These are phyloP conservation scores for Taphrorychus bicolor DNA, from an alignment of 2,888 invertebrate species.

Conservation along the genomic window DNA sequence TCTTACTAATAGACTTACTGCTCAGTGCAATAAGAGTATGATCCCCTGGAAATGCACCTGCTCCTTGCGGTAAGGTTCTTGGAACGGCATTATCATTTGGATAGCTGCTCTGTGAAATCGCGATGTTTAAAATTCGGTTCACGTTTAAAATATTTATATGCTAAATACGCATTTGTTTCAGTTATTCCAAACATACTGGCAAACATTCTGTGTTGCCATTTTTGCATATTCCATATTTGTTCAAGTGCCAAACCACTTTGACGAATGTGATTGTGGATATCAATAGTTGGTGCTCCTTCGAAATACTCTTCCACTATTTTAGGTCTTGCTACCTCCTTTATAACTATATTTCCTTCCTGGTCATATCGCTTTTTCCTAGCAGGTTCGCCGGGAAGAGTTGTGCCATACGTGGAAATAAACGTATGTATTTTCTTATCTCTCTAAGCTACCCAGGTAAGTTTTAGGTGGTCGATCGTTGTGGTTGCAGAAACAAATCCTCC, in stretches of 20 bases:
- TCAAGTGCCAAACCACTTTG: constrained; percentile 36
- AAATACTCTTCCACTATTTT: constrained; percentile 11
- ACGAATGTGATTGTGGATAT: constrained; percentile 39
- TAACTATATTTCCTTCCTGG: constrained; percentile 1
- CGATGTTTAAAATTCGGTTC: background rate
- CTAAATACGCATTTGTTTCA: background rate
- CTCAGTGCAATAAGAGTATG: too few relatives aligned
- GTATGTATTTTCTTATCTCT: too few relatives aligned
- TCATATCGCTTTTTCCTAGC: constrained; percentile 11
- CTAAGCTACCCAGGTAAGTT: constrained; percentile 10
- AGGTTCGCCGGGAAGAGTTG: constrained; percentile 9
- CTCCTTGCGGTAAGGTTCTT: too few relatives aligned
- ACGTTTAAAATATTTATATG: background rate
- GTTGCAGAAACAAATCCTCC: constrained; percentile 10
- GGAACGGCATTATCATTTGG: too few relatives aligned
- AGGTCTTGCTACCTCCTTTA: constrained; percentile 15
- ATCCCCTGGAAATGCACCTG: too few relatives aligned
- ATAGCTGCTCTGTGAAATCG: constrained; percentile 4
- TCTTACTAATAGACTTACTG: too few relatives aligned
- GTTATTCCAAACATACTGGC: constrained; percentile 33
- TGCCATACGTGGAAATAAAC: constrained; percentile 4
- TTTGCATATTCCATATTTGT: too few relatives aligned
- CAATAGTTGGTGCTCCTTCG: constrained; percentile 29
- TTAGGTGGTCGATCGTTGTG: constrained; percentile 5
- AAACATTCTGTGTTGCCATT: constrained; percentile 37